These are phyloP conservation scores for Lycophotia porphyrea DNA, from an alignment of 2,888 invertebrate species.

Conservation along the genomic window DNA sequence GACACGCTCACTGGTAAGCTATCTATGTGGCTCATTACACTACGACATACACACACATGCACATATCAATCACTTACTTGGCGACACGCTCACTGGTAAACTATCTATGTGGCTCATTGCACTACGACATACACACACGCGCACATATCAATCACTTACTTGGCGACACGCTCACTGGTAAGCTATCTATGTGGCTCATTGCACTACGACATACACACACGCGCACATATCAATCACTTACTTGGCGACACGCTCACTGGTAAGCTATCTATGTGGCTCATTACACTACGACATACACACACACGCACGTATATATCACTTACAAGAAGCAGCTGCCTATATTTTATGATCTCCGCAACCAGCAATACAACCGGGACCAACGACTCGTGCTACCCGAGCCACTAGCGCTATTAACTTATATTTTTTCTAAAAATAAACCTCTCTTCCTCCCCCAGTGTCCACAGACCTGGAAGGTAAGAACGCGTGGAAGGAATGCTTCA, in stretches of 20 bases:
- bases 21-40: neutral
- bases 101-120: too few species aligned
- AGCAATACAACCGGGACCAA: neutral
- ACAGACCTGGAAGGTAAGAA: constrained; percentile 97
- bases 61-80: constrained; percentile 97
- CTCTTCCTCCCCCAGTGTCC: constrained; percentile 91
- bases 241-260: constrained; percentile 96
- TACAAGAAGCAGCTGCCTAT: too few species aligned
- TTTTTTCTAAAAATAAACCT: neutral
- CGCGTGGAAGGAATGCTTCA: constrained; percentile 98
- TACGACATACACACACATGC: too few species aligned
- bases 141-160: too few species aligned
- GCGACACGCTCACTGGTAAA: too few species aligned
- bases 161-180: constrained; percentile 96
- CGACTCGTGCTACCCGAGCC: too few species aligned
- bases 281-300: neutral
- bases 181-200: neutral
- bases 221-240: constrained; percentile 97
- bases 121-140: too few species aligned
- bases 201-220: too few species aligned
- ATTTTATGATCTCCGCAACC: too few species aligned
- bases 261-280: constrained; percentile 68
- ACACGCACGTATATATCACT: too few species aligned
- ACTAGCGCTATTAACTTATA: too few species aligned
- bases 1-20: constrained; percentile 94